These are phyloP conservation scores for Phragmatobia fuliginosa DNA, from an alignment of 2,888 invertebrate species.

Conservation along the genomic window DNA sequence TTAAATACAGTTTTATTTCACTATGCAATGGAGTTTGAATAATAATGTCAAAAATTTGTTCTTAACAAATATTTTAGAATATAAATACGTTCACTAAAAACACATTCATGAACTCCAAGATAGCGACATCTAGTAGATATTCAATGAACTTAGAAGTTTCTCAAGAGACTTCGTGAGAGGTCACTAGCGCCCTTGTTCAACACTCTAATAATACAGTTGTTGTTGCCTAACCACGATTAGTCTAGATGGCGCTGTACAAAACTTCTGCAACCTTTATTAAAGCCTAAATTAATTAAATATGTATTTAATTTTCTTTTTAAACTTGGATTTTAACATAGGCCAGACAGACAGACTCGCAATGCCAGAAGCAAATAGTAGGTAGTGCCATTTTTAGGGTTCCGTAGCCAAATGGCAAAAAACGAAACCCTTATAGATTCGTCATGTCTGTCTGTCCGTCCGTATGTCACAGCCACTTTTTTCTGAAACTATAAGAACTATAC, in stretches of 20 bases:
- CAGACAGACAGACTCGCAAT: not conserved
- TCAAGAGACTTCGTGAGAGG: not conserved
- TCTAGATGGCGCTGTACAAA: conserved; percentile 28
- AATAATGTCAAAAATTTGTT: not conserved
- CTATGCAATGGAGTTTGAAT: accelerated
- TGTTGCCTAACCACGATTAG: too few species aligned
- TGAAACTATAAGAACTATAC: too few species aligned
- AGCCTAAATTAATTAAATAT: too few species aligned
- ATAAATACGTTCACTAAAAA: conserved; percentile 1
- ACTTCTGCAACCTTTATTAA: too few species aligned
- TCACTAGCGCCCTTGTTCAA: not conserved
- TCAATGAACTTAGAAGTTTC: not conserved
- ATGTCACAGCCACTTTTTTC: too few species aligned
- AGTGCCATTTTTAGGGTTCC: too few species aligned
- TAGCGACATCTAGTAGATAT: conserved; percentile 28
- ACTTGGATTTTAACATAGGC: too few species aligned
- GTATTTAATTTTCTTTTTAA: too few species aligned
- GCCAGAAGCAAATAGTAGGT: not conserved
- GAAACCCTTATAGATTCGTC: too few species aligned
- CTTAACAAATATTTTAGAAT: not conserved
- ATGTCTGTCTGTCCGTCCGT: too few species aligned
- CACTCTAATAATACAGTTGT: not conserved
- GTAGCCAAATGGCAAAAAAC: too few species aligned
- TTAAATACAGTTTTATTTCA: not conserved
- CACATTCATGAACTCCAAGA: not conserved